Evolutionary conservation across 1,140 invertebrate species (phyloP).

Genomic region (Scaptodrosophila lebanonensis): DNA sequence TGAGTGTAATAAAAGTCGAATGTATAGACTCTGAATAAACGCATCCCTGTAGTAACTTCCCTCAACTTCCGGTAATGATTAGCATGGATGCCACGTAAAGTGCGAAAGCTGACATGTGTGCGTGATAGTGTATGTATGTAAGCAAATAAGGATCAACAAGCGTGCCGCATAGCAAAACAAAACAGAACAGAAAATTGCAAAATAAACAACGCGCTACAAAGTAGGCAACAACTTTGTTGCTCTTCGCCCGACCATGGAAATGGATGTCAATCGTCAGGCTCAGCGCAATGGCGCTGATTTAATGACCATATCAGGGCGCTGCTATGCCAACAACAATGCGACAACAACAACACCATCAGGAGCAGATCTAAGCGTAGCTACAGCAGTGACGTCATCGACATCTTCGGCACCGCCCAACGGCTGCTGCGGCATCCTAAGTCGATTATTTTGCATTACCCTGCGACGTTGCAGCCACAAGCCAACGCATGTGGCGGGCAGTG

Average conservation of each 20-base stretch:
- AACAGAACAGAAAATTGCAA: not conserved
- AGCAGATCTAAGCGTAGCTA: slow-evolving; percentile 7
- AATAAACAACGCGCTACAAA: no score
- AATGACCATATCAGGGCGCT: slow-evolving; percentile 74
- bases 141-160: no score
- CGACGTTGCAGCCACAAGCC: slow-evolving; percentile 37
- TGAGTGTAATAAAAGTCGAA: no score
- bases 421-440: slow-evolving; percentile 69
- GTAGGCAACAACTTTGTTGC: slow-evolving; percentile 52
- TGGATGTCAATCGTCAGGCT: slow-evolving; percentile 63
- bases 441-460: slow-evolving; percentile 55
- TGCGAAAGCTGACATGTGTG: no score
- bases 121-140: no score
- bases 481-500: slow-evolving; percentile 58
- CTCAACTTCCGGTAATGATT: no score
- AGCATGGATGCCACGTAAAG: no score
- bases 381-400: slow-evolving; percentile 3
- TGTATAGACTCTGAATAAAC: no score
- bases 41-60: no score
- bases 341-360: slow-evolving; percentile 12
- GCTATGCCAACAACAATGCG: slow-evolving; percentile 54
- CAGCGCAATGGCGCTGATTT: slow-evolving; percentile 56
- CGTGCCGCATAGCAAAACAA: no score
- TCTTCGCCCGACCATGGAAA: slow-evolving; percentile 51
- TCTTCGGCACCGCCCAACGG: slow-evolving; percentile 35